These are phyloP conservation scores for Hedychridium roseum DNA, from an alignment of 2,888 invertebrate species.

Conservation along the genomic window DNA sequence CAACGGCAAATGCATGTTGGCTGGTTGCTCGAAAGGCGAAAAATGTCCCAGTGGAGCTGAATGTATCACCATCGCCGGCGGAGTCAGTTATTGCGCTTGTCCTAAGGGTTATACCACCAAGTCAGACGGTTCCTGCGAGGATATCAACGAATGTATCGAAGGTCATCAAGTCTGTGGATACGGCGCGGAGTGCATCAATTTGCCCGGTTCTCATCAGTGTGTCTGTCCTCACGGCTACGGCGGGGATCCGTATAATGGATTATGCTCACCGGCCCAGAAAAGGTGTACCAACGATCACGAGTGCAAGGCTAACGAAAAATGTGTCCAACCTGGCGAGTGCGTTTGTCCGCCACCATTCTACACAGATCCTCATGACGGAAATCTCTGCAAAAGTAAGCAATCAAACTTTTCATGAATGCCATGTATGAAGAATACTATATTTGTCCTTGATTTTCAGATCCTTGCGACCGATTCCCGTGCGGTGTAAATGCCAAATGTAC, in stretches of 20 bases:
- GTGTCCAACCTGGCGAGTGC: constrained; percentile 90
- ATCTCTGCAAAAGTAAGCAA: constrained; percentile 81
- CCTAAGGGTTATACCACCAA: constrained; percentile 84
- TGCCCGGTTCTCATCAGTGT: constrained; percentile 80
- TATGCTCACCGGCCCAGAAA: constrained; percentile 84
- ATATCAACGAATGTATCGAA: constrained; percentile 85
- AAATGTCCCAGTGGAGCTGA: constrained; percentile 88
- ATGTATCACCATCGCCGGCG: constrained; percentile 88
- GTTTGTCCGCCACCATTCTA: constrained; percentile 92
- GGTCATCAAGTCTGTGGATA: constrained; percentile 82
- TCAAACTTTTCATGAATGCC: no score
- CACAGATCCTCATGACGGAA: constrained; percentile 81
- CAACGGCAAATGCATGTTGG: constrained; percentile 83
- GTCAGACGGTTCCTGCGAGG: constrained; percentile 82
- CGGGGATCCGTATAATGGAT: constrained; percentile 82
- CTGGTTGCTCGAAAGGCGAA: constrained; percentile 82
- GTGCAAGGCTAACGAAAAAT: constrained; percentile 87
- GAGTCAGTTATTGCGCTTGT: constrained; percentile 92
- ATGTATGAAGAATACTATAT: neutral
- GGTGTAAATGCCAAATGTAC: constrained; percentile 91
- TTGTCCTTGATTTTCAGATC: constrained; percentile 62
- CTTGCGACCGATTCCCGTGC: constrained; percentile 89
- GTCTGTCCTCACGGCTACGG: constrained; percentile 83
- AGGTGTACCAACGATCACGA: constrained; percentile 84
- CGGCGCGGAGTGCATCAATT: constrained; percentile 87